Percentiles rank a stretch among this genome's conserved stretches.
Evolutionary conservation across 2,113 vertebrate genomes (phyloP).

Genomic region (Oceanodroma tethys): DNA sequence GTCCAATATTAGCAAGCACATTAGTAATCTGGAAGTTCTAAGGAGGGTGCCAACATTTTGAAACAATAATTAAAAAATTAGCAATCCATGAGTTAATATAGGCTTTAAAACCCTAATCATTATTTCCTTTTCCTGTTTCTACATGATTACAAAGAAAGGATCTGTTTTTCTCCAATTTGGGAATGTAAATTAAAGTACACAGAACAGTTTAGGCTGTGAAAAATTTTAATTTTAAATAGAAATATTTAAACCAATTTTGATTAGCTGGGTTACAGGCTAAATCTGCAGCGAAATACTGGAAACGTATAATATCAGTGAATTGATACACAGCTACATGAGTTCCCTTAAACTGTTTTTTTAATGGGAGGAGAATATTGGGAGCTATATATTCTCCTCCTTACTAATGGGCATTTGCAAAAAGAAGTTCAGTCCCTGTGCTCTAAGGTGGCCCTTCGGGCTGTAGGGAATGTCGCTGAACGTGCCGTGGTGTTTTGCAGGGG

Average conservation of each 20-base stretch:
- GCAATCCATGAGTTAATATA: conserved; percentile 65
- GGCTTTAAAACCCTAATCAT: conserved; percentile 64
- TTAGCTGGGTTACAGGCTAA: conserved; percentile 57
- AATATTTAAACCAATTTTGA: conserved; percentile 60
- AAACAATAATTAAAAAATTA: conserved; percentile 68
- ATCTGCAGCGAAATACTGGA: conserved; percentile 34
- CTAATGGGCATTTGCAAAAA: conserved; percentile 8
- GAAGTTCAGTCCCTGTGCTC: background rate
- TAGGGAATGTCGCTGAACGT: background rate
- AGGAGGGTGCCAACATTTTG: conserved; percentile 51
- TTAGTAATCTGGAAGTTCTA: conserved; percentile 62
- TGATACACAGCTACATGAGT: conserved; percentile 15
- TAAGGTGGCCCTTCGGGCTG: background rate
- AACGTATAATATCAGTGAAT: conserved; percentile 8
- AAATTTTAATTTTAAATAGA: conserved; percentile 73
- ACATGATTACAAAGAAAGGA: conserved; percentile 65
- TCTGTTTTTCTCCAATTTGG: conserved; percentile 47
- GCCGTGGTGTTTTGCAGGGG: background rate
- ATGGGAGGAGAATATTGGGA: background rate
- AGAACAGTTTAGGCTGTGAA: conserved; percentile 50
- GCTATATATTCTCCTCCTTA: conserved; percentile 3
- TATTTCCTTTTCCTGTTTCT: conserved; percentile 73
- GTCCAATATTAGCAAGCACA: conserved; percentile 61
- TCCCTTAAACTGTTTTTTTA: conserved; percentile 1
- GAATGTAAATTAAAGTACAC: conserved; percentile 51